A percentile compares a stretch with the other conserved stretches of the same genome.
phyloP scores from a whole-genome alignment of 2,797 vertebrate species.

The Myotis planiceps region DNA sequence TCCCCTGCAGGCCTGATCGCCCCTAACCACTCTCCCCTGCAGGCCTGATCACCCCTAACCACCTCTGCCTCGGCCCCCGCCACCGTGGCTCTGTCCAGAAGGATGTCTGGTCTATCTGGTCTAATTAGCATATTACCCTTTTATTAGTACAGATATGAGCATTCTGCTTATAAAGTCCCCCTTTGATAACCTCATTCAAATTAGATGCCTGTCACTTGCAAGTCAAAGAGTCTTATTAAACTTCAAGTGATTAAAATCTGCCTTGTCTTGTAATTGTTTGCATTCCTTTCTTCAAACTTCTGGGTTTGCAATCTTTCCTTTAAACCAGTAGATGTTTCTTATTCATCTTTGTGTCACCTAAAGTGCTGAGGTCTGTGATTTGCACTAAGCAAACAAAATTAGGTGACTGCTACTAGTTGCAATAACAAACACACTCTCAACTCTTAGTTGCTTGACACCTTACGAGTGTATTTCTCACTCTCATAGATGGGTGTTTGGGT shows the following conservation, averaged over 20 bases:
- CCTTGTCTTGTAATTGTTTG: neutral
- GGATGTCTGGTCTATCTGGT: no score
- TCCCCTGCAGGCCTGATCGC: no score
- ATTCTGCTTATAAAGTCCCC: neutral
- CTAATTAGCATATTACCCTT: no score
- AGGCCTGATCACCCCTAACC: no score
- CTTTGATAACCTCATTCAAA: slow-evolving; percentile 17
- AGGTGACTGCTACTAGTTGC: neutral
- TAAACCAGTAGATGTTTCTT: neutral
- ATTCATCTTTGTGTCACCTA: neutral
- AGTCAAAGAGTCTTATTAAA: neutral
- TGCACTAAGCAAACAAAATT: neutral
- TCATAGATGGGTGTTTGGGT: neutral
- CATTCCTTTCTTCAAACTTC: neutral
- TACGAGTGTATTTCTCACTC: neutral
- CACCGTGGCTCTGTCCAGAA: no score
- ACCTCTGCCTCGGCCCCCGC: no score
- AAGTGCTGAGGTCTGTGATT: neutral
- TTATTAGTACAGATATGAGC: neutral
- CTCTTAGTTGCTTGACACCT: neutral
- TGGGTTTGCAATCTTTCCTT: neutral
- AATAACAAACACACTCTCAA: neutral
- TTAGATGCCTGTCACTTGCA: neutral
- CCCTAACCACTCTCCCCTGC: no score
- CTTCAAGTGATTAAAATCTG: neutral